A percentile compares a stretch with the other conserved stretches of the same genome.
phyloP scores from a whole-genome alignment of 2,888 invertebrate species.

The Peribatodes rhomboidaria region DNA sequence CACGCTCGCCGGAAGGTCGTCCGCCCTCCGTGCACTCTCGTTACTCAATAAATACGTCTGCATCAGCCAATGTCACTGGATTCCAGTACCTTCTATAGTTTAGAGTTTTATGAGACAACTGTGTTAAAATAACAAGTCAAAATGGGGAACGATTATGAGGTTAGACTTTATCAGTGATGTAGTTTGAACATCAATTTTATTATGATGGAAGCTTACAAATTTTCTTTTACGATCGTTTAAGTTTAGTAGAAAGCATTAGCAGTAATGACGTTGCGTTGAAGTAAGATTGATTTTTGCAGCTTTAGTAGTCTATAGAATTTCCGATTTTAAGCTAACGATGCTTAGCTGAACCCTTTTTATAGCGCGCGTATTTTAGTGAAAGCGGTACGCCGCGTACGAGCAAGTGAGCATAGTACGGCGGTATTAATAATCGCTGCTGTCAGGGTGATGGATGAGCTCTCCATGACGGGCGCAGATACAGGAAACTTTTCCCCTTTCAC shows the following conservation, averaged over 20 bases:
- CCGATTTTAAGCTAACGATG: conserved; percentile 24
- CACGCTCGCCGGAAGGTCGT: conserved; percentile 80
- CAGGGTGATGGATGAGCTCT: conserved; percentile 76
- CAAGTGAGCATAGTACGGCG: conserved; percentile 52
- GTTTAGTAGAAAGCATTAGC: background rate
- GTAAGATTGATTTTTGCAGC: conserved; percentile 7
- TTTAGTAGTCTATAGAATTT: conserved; percentile 35
- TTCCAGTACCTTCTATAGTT: conserved; percentile 34
- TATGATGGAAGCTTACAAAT: background rate
- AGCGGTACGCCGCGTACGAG: conserved; percentile 61
- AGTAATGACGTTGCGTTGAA: background rate
- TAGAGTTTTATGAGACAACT: background rate
- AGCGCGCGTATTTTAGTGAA: conserved; percentile 58
- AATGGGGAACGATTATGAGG: too few relatives aligned
- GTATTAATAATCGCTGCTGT: conserved; percentile 77
- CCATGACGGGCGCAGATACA: conserved; percentile 73
- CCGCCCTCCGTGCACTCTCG: conserved; percentile 69
- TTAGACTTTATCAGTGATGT: too few relatives aligned
- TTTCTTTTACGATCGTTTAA: background rate
- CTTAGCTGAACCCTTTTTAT: conserved; percentile 53
- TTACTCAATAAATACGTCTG: conserved; percentile 68
- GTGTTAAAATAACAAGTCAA: background rate
- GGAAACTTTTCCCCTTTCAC: conserved; percentile 57
- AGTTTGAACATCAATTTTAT: too few relatives aligned
- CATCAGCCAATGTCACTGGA: conserved; percentile 52